These are phyloP conservation scores for Pseudolaguvia tuberculata DNA, from an alignment of 2,113 vertebrate species.

Conservation along the genomic window DNA sequence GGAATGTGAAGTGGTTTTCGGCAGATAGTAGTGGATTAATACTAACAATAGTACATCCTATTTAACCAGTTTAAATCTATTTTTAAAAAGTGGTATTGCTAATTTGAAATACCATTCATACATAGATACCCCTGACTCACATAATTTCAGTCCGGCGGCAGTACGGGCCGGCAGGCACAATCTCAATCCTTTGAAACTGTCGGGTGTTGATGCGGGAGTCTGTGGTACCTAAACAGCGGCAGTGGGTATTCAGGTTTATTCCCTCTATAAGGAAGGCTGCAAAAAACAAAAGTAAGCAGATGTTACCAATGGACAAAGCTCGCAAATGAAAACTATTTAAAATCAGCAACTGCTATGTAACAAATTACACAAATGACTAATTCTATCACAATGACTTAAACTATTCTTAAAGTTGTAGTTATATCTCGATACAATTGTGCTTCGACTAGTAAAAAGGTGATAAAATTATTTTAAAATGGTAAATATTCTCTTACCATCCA, in stretches of 20 bases:
- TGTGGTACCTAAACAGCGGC: conserved; percentile 35
- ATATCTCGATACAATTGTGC: background rate
- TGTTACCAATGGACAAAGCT: background rate
- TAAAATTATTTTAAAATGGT: background rate
- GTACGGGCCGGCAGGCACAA: conserved; percentile 23
- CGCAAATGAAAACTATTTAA: background rate
- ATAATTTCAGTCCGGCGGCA: conserved; percentile 44
- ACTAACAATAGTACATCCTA: too few species aligned
- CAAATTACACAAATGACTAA: too few species aligned
- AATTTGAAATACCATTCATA: background rate
- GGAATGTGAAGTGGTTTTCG: too few species aligned
- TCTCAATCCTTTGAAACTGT: conserved; percentile 31
- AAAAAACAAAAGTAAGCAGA: background rate
- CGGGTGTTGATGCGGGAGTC: background rate
- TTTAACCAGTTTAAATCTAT: background rate
- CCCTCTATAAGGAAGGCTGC: conserved; percentile 39
- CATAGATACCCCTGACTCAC: conserved; percentile 29
- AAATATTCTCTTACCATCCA: conserved; percentile 28
- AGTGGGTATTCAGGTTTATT: background rate
- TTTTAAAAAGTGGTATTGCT: too few species aligned
- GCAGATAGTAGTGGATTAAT: too few species aligned
- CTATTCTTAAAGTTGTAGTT: background rate
- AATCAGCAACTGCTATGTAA: background rate
- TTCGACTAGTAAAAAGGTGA: background rate
- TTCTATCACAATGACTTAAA: background rate